Conservation (phyloP, 2,888 invertebrate species). For the Timandra comae region DNA sequence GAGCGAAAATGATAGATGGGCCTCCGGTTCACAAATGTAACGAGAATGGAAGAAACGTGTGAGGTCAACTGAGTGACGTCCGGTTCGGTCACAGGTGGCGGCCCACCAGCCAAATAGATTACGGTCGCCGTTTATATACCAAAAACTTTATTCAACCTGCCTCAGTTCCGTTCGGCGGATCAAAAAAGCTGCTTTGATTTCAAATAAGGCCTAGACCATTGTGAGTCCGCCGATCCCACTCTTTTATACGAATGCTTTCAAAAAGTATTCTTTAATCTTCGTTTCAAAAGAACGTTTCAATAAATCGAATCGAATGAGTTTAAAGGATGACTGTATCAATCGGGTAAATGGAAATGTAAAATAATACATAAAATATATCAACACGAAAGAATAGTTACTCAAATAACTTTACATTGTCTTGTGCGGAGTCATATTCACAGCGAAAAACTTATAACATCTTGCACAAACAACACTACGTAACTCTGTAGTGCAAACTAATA, state of each 20-base stretch:
- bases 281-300: conserved; percentile 22
- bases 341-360: no score
- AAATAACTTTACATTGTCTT: no score
- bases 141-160: conserved; percentile 50
- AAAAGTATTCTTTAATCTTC: conserved; percentile 34
- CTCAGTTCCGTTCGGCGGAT: conserved; percentile 37
- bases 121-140: conserved; percentile 46
- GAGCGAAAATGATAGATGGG: conserved; percentile 60
- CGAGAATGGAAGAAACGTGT: conserved; percentile 55
- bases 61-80: conserved; percentile 54
- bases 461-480: no score
- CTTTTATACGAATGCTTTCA: conserved; percentile 26
- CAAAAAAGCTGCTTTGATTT: conserved; percentile 52
- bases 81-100: conserved; percentile 46
- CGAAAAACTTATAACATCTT: no score
- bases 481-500: no score
- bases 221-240: conserved; percentile 20
- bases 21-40: conserved; percentile 53
- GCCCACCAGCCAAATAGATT: conserved; percentile 52
- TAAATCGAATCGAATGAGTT: conserved; percentile 43
- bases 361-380: no score
- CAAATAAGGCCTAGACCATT: conserved; percentile 33
- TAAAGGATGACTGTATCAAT: conserved; percentile 3
- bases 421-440: no score
- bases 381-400: no score